Evolutionary conservation across 1,140 invertebrate genomes (phyloP), one percentile per base, ranked within the genome.

Genomic region (Zaprionus capensis): DNA sequence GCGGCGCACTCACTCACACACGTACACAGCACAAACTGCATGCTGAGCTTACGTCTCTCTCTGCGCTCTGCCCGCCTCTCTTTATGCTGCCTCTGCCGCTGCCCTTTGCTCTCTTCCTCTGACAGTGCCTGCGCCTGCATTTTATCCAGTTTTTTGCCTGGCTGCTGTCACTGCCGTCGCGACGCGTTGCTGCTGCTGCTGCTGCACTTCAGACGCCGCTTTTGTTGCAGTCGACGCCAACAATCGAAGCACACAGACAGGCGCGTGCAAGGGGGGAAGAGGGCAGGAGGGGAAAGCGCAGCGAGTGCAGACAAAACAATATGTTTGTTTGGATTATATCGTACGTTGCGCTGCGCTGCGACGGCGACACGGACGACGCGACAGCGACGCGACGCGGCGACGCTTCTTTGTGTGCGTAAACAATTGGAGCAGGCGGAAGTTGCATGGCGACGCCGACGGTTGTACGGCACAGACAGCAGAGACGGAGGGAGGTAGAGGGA

Each of bases 401-500:
- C 74, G 78, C 78, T 83, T 81, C 85, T 88, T 90, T 90, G 85
- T 90, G 70, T 90, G 85, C 81, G 76, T 85, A 90, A 90, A 90
- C 85, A 90, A 90, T 90, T 90, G 85, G 85, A 90, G 85, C 85
- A 90, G 85, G 85, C 85, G 85, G 85, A 90, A 90, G 85, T 90
- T 88, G 85, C 71, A 81, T 82, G 82, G 70, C 84, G 81, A 44
- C 53, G 65, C 6, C 51, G 80, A 57, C 70, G 62, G 68, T 73
- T 81, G 76, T 78, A 65, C 74, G 73, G 76, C 70, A 67, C 77
- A 86, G 76, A 68, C 71, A 72, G 12, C 46, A 57, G 41, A n/a
- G 2, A 7, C 51, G 34, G 36, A 17, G 28, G 59, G 59, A 14
- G 22, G 26, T n/a, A n/a, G 34, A 53, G 66, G 20, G 24, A 49